Conservation (phyloP, 1,140 invertebrate species). For the Epicauta chinensis region DNA sequence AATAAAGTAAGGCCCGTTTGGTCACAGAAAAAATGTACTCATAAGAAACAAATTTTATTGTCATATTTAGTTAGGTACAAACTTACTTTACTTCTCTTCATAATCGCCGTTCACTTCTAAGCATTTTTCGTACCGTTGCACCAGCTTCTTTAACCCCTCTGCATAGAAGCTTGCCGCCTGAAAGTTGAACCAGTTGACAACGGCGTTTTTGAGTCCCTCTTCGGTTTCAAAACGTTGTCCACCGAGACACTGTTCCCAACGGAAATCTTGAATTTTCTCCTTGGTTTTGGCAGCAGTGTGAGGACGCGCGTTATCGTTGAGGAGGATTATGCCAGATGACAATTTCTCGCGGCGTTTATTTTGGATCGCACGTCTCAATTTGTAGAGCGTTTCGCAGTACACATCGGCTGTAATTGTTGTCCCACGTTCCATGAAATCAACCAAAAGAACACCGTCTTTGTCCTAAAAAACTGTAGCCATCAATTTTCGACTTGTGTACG, state of each 20-base stretch:
- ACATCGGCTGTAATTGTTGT: background rate
- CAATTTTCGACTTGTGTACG: background rate
- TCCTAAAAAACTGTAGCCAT: background rate
- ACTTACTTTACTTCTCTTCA: background rate
- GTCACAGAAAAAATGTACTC: too few relatives aligned
- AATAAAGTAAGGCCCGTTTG: too few relatives aligned
- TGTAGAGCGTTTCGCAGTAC: background rate
- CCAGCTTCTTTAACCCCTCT: background rate
- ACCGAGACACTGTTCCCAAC: background rate
- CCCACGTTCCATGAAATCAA: conserved; percentile 1
- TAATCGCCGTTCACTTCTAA: too few relatives aligned
- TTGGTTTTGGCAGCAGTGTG: background rate
- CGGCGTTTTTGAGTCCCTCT: background rate
- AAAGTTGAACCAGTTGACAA: background rate
- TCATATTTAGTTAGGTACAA: too few relatives aligned
- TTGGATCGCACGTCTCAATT: background rate
- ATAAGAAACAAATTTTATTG: too few relatives aligned
- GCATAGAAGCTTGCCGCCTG: background rate
- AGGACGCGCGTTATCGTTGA: background rate
- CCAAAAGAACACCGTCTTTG: background rate
- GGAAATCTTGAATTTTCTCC: background rate
- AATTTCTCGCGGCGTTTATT: background rate
- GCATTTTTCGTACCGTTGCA: background rate
- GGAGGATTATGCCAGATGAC: background rate
- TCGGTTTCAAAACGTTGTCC: too few relatives aligned